Percentiles rank a stretch among this genome's conserved stretches.
Evolutionary conservation across 2,797 vertebrate species (phyloP).

Genomic region (Hirundo rustica): DNA sequence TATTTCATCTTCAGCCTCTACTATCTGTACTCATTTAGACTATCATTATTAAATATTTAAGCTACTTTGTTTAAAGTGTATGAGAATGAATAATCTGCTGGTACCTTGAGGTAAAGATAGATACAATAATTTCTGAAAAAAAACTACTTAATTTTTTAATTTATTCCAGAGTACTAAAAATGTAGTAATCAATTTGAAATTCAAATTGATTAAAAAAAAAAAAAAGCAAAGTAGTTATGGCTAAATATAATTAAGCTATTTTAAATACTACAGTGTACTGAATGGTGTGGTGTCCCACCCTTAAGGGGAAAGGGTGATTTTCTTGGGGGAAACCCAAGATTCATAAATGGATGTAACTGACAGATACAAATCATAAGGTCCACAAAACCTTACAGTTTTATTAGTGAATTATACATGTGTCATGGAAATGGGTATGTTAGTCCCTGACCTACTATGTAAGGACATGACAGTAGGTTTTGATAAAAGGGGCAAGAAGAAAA

Average conservation of each 20-base stretch:
- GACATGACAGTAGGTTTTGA: background rate
- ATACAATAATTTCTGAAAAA: background rate
- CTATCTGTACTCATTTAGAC: background rate
- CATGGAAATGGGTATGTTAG: background rate
- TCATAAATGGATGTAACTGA: background rate
- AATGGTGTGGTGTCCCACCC: background rate
- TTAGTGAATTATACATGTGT: background rate
- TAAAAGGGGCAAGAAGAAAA: background rate
- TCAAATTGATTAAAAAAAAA: background rate
- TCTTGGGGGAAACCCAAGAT: background rate
- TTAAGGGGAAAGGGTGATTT: background rate
- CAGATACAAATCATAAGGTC: background rate
- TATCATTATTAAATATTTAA: background rate
- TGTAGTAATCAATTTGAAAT: background rate
- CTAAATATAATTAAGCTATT: background rate
- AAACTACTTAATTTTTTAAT: background rate
- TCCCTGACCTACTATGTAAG: background rate
- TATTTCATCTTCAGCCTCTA: background rate
- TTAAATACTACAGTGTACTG: background rate
- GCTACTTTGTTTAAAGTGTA: background rate
- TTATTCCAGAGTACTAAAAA: background rate
- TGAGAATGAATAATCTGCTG: background rate
- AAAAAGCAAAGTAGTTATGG: background rate
- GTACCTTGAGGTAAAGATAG: background rate
- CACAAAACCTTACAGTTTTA: background rate